Evolutionary conservation across 2,888 invertebrate species (phyloP).

Genomic region (Cantharis nigra): DNA sequence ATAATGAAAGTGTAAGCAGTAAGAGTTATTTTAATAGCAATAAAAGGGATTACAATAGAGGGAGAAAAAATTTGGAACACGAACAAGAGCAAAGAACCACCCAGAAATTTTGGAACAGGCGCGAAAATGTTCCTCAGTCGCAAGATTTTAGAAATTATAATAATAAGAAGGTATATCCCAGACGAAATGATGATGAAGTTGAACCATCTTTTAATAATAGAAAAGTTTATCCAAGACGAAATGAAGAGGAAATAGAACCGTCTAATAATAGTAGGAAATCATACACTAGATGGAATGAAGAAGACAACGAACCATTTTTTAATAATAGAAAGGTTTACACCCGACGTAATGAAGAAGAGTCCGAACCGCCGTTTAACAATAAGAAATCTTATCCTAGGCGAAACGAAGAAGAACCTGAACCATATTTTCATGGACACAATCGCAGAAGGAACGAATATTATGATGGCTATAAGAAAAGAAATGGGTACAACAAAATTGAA

Average conservation of each 20-base stretch:
- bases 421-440: neutral
- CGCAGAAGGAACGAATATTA: neutral
- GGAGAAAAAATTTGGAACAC: conserved; percentile 39
- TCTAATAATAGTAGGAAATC: neutral
- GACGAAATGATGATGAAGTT: conserved; percentile 9
- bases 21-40: conserved; percentile 11
- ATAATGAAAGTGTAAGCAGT: neutral
- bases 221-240: neutral
- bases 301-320: neutral
- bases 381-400: neutral
- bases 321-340: neutral
- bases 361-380: neutral
- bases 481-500: neutral
- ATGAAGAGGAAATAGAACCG: neutral
- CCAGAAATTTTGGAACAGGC: neutral
- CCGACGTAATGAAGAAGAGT: neutral
- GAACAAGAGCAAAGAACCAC: conserved; percentile 33
- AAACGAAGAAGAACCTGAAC: neutral
- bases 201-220: neutral
- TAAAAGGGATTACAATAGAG: conserved; percentile 35
- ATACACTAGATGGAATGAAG: neutral
- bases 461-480: neutral
- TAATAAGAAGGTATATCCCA: conserved; percentile 6
- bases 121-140: neutral
- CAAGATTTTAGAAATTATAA: conserved; percentile 6